Conservation (phyloP, 2,113 vertebrate genomes). For the Peromyscus polionotus region DNA sequence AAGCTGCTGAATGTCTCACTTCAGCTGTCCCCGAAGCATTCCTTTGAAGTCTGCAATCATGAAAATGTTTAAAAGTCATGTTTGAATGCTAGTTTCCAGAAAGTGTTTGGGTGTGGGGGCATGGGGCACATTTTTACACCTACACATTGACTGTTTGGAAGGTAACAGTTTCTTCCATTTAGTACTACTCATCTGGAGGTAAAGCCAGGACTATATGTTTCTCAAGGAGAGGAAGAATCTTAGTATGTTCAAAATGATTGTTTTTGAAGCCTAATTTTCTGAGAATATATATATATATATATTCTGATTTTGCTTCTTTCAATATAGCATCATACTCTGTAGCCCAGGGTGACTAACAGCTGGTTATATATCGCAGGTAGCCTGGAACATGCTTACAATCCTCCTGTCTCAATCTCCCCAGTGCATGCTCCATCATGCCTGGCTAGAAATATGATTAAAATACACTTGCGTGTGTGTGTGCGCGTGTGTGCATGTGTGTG, state of each 20-base stretch:
- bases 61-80: conserved; percentile 84
- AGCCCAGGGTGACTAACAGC: not conserved
- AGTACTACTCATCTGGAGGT: conserved; percentile 74
- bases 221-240: conserved; percentile 66
- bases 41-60: conserved; percentile 83
- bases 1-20: conserved; percentile 80
- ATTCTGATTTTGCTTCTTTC: not conserved
- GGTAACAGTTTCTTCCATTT: conserved; percentile 77
- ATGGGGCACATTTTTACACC: conserved; percentile 71
- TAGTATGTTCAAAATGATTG: conserved; percentile 54
- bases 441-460: conserved; percentile 13
- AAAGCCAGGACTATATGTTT: conserved; percentile 68
- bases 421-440: not conserved
- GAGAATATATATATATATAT: not conserved
- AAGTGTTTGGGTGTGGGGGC: conserved; percentile 81
- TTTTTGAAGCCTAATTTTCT: conserved; percentile 69
- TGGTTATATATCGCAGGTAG: not conserved
- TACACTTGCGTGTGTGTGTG: not conserved
- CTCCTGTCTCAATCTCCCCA: not conserved
- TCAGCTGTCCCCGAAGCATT: conserved; percentile 83
- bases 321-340: not conserved
- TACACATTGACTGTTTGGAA: conserved; percentile 67
- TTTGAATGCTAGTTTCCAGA: conserved; percentile 79
- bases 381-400: not conserved
- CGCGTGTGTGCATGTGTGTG: too few species aligned